phyloP scores from a whole-genome alignment of 2,113 vertebrate species.

The Neodontobutis hainanensis region DNA sequence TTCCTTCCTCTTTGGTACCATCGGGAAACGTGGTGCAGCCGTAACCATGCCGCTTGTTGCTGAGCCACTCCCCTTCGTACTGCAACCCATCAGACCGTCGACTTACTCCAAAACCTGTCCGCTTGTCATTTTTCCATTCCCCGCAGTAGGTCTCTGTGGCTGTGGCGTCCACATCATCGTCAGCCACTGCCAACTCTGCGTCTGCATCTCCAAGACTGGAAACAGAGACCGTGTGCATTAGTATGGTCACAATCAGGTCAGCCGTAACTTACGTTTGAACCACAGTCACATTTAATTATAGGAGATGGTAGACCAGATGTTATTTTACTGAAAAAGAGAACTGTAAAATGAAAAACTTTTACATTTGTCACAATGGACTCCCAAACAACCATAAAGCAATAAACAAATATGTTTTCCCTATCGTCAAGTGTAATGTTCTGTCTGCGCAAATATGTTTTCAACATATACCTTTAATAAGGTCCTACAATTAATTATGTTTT shows the following conservation, averaged over 20 bases:
- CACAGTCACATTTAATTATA: too few relatives aligned
- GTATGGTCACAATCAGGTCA: background rate
- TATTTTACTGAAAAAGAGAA: too few relatives aligned
- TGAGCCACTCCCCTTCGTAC: slow-evolving; percentile 96
- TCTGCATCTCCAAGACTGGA: slow-evolving; percentile 93
- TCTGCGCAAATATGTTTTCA: too few relatives aligned
- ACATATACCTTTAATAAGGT: too few relatives aligned
- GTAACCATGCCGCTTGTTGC: slow-evolving; percentile 95
- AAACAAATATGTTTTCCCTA: too few relatives aligned
- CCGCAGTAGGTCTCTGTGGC: slow-evolving; percentile 94
- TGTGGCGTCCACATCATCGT: slow-evolving; percentile 95
- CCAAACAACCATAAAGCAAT: too few relatives aligned
- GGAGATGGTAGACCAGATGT: too few relatives aligned
- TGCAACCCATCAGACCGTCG: slow-evolving; percentile 92
- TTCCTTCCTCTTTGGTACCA: slow-evolving; percentile 96
- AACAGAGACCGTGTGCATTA: slow-evolving; percentile 10
- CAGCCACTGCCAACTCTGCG: slow-evolving; percentile 81
- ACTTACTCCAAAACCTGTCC: slow-evolving; percentile 91
- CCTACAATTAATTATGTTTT: too few relatives aligned
- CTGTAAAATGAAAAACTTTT: too few relatives aligned
- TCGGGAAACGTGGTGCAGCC: slow-evolving; percentile 96
- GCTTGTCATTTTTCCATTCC: slow-evolving; percentile 97
- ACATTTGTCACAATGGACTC: too few relatives aligned
- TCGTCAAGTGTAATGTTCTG: too few relatives aligned
- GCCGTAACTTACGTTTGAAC: too few relatives aligned